phyloP scores from a whole-genome alignment of 2,888 invertebrate genomes.

The Mythimna loreyi region DNA sequence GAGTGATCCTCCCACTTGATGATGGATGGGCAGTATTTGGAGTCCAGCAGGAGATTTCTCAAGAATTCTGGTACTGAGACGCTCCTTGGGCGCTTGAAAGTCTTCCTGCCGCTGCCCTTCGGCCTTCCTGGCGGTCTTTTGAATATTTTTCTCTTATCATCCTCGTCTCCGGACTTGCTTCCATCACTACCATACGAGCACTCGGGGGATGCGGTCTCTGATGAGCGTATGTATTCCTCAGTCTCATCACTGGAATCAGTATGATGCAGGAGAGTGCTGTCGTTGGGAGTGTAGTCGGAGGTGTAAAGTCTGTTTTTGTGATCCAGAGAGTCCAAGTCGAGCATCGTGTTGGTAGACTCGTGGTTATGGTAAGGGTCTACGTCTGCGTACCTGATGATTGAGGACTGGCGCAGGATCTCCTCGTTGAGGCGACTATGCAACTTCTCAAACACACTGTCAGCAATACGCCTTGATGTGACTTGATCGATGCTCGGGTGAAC shows the following conservation, averaged over 20 bases:
- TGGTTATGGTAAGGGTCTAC: constrained; percentile 77
- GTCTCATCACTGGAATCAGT: constrained; percentile 86
- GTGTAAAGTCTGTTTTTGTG: constrained; percentile 78
- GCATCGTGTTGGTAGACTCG: constrained; percentile 78
- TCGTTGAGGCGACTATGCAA: constrained; percentile 81
- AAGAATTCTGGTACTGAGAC: constrained; percentile 96
- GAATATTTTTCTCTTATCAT: constrained; percentile 84
- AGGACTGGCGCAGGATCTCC: constrained; percentile 77
- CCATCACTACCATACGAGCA: constrained; percentile 84
- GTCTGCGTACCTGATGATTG: constrained; percentile 82
- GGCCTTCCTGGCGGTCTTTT: constrained; percentile 91
- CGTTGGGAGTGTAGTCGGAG: constrained; percentile 83
- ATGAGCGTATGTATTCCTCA: constrained; percentile 80
- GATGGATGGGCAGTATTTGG: constrained; percentile 94
- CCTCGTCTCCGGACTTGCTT: constrained; percentile 87
- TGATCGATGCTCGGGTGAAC: constrained; percentile 79
- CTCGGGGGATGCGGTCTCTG: constrained; percentile 84
- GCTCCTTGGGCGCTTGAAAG: constrained; percentile 85
- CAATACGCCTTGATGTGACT: constrained; percentile 75
- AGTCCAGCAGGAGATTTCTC: constrained; percentile 94
- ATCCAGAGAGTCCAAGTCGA: constrained; percentile 82
- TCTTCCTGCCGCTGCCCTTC: constrained; percentile 86
- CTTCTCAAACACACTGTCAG: constrained; percentile 81
- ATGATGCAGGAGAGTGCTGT: constrained; percentile 72
- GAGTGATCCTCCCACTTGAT: constrained; percentile 97